Evolutionary conservation across 2,888 invertebrate genomes (phyloP).

Genomic region (Cynaeus angustus): DNA sequence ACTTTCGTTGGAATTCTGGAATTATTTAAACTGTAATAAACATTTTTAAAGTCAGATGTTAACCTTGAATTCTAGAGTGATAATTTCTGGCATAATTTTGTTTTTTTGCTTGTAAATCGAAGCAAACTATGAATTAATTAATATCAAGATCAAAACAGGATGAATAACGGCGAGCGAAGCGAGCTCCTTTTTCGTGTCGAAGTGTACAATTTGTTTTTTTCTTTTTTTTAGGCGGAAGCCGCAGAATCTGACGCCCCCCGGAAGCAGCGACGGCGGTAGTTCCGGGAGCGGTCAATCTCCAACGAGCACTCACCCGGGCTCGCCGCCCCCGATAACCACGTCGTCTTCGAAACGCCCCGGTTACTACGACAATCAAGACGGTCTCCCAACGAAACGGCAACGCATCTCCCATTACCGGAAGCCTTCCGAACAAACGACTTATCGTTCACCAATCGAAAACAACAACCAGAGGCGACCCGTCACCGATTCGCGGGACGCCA

Average conservation of each 20-base stretch:
- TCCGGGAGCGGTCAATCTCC: constrained; percentile 88
- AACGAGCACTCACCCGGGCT: constrained; percentile 82
- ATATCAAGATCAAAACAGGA: too few relatives aligned
- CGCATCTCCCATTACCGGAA: constrained; percentile 90
- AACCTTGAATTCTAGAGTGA: too few relatives aligned
- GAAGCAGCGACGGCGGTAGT: constrained; percentile 86
- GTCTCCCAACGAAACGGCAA: constrained; percentile 82
- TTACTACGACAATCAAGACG: constrained; percentile 76
- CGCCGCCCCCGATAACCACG: constrained; percentile 76
- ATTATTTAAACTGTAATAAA: neutral
- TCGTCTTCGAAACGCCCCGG: constrained; percentile 77
- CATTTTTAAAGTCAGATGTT: too few relatives aligned
- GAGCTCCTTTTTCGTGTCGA: too few relatives aligned
- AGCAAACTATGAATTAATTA: too few relatives aligned
- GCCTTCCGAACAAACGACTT: constrained; percentile 70
- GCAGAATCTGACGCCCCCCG: constrained; percentile 91
- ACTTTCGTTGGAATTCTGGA: neutral
- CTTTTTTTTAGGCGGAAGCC: constrained; percentile 83
- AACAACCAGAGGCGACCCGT: constrained; percentile 68
- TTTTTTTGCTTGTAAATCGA: too few relatives aligned
- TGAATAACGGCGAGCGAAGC: too few relatives aligned
- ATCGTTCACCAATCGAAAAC: constrained; percentile 67
- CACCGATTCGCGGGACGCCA: constrained; percentile 71
- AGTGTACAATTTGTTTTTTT: constrained; percentile 52
- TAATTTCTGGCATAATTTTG: too few relatives aligned